Evolutionary conservation across 2,888 invertebrate genomes (phyloP), one percentile per base, ranked within the genome.

Genomic region (Nasonia oneida): DNA sequence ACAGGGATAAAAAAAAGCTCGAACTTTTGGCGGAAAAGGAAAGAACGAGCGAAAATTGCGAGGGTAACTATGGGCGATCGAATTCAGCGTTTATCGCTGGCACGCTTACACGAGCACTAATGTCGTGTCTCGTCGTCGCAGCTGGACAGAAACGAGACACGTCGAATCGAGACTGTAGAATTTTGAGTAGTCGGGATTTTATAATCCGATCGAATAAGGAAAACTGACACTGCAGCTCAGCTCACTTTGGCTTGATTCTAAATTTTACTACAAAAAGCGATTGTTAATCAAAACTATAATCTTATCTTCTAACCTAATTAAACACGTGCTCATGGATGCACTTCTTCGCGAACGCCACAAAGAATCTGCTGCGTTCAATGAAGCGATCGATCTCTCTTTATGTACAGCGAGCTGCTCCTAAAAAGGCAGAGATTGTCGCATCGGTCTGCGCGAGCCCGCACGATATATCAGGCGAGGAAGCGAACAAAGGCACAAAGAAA

Each of bases 401-500:
- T 64, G 18, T 64, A n/a, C 18, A 53, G 14, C 14, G 15, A 15
- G 10, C 8, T 57, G n/a, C n/a, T 57, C 61, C 61, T 23, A 64
- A 64, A 64, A 23, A 23, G 61, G 61, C 23, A 8, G n/a, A 29
- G 64, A 64, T n/a, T 23, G 3, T 64, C 64, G 64, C 10, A 29
- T 64, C 64, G 29, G 10, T 29, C 64, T 29, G 29, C 18, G 10
- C 23, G 2, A n/a, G 23, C 23, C n/a, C 57, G 29, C 29, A 57
- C 57, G 57, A 57, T 18, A 18, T n/a, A 57, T 57, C 18, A 18
- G 39, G 47, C n/a, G n/a, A 57, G 57, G n/a, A 57, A 57, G n/a
- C 57, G 23, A 23, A 64, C 64, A 64, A 64, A 64, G 64, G 64
- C 23, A 71, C 61, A 81, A 39, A 23, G 50, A 50, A 67, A 71